Evolutionary conservation across 2,797 vertebrate genomes (phyloP).

Genomic region (Lacerta bilineata): DNA sequence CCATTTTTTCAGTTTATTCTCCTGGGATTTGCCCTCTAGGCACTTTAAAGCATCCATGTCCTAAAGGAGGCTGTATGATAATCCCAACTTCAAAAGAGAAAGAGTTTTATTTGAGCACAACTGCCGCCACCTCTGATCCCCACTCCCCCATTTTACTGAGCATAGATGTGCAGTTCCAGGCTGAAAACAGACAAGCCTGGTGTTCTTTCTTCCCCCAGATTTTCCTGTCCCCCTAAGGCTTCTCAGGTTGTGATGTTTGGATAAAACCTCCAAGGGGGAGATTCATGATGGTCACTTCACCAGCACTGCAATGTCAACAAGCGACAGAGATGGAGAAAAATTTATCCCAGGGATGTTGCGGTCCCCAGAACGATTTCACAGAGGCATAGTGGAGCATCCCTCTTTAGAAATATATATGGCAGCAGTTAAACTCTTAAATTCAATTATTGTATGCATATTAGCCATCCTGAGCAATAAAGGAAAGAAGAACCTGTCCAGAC

Average conservation of each 20-base stretch:
- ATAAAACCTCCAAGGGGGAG: not conserved
- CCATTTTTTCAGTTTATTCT: too few relatives aligned
- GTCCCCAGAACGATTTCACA: not conserved
- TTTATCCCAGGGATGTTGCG: not conserved
- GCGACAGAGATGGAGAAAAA: not conserved
- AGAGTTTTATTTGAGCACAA: not conserved
- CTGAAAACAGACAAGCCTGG: not conserved
- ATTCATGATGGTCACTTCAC: slow-evolving; percentile 5
- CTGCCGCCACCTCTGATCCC: too few relatives aligned
- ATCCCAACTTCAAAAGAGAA: not conserved
- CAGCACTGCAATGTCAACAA: not conserved
- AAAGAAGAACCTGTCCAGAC: not conserved
- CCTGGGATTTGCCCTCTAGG: too few relatives aligned
- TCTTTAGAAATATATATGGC: slow-evolving; percentile 27
- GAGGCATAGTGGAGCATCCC: not conserved
- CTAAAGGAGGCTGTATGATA: not conserved
- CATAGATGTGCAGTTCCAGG: not conserved
- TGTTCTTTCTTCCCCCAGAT: too few relatives aligned
- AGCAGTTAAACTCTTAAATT: slow-evolving; percentile 26
- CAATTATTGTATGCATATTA: slow-evolving; percentile 39
- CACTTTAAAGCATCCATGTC: too few relatives aligned
- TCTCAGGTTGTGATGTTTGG: not conserved
- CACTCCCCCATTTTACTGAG: too few relatives aligned
- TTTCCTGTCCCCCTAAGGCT: not conserved
- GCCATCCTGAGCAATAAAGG: slow-evolving; percentile 14